Base-by-base conservation (phyloP, 1,140 invertebrate genomes). In the Aradophagus sp. region DNA sequence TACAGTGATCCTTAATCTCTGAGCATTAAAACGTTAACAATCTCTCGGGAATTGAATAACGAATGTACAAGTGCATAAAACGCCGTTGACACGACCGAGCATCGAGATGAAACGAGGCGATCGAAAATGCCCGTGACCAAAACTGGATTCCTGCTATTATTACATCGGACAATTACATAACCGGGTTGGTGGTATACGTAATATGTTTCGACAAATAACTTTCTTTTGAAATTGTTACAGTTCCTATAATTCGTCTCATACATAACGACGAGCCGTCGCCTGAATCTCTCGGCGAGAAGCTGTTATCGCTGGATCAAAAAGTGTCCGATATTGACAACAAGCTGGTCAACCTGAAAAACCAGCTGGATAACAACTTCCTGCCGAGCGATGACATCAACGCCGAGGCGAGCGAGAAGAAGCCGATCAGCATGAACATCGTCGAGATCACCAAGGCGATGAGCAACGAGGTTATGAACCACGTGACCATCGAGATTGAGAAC, bases 391-490 rank as follows among this genome's bases (percentile, higher is more conserved):
- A 94, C 62, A 91, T 93, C 44, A 93, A 93, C 65, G 93, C 91
- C 0, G 93, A 94, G 77, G 93, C 93, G 1, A 94, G 93, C 73
- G 93, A 94, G 74, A 94, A 93, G 81, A 93, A 93, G 69, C 91
- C 92, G 0, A 89, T 93, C 2, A 93, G 91, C 73, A 90, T 93
- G 84, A 93, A 92, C 76, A 89, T 92, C 8, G 87, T 92, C 19
- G 92, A 94, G 78, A 92, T 93, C 27, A 91, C 92, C 0, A 94
- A 93, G 82, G 88, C 92, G 7, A 87, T 93, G 75, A 93, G 90
- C 74, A 88, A 90, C 12, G 92, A 94, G 83, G 89, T 92, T 15
- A 89, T 93, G 80, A 91, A 89, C 73, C 91, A 92, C 80, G 89
- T 93, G 2, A 90, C 90, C 8, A 89, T 91, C 75, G 91, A 93